Percentiles rank a stretch among this genome's conserved stretches.
These are phyloP conservation scores for Saiga tatarica DNA, from an alignment of 2,113 vertebrate species.

Conservation along the genomic window DNA sequence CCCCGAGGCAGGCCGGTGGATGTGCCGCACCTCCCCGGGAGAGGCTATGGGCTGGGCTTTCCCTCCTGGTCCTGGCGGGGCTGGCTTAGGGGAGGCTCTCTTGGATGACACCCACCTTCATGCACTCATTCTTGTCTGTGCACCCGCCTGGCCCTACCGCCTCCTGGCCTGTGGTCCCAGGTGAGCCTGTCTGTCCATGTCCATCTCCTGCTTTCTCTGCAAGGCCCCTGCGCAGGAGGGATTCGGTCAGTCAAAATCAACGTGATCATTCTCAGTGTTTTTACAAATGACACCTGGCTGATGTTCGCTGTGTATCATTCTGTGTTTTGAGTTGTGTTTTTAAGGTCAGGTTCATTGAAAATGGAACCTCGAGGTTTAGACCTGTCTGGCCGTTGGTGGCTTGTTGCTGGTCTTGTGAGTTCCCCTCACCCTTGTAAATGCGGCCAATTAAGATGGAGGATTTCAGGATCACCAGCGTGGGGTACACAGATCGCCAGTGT, in stretches of 20 bases:
- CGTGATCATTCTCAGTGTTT: neutral
- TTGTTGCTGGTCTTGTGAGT: neutral
- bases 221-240: conserved; percentile 53
- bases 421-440: neutral
- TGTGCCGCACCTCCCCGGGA: neutral
- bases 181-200: conserved; percentile 88
- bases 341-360: neutral
- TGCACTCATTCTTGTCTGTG: neutral
- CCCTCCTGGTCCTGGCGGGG: neutral
- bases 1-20: neutral
- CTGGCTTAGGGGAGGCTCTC: neutral
- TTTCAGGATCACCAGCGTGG: neutral
- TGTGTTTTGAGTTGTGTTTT: neutral
- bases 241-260: conserved; percentile 66
- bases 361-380: neutral
- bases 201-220: conserved; percentile 82
- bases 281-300: neutral
- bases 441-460: neutral
- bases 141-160: neutral
- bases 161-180: conserved; percentile 90
- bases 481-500: neutral
- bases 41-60: neutral
- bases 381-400: neutral
- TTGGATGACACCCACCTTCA: neutral
- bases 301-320: neutral